Base-by-base conservation (phyloP, 2,888 invertebrate genomes). In the Aethes cnicana region DNA sequence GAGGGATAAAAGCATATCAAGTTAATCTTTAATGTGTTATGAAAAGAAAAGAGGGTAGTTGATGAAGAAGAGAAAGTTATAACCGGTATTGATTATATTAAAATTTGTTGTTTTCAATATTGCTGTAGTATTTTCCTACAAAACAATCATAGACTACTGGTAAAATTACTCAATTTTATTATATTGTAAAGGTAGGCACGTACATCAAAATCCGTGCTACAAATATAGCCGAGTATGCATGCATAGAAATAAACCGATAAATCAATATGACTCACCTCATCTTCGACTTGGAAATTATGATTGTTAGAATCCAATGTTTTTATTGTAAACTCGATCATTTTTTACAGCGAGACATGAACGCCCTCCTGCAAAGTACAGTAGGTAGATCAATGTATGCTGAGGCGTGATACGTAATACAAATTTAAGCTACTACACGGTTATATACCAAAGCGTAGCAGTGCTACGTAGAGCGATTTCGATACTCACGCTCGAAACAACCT, bases 251-350 rank as follows among this genome's bases (percentile, higher is more conserved):
- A 46, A 43, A 32, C 20, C 9, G 25, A 39, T 32, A 21, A 30
- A 44, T 50, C 43, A 50, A 37, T 43, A 44, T 44, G 54, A 91
- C 95, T 94, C 91, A 97, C 97, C 89, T 95, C 95, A 91, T 96
- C 95, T 56, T 95, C 94, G 50, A 96, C 94, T 43, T 92, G 91
- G 81, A 97, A 96, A 36, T 91, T 90, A 79, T 96, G 96, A 88
- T 96, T 96, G 77, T 93, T 94, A 25, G 96, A 95, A 91, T 97
- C 97, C 74, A 97, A 91, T 55, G 97, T 97, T 87, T 96, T 97
- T 65, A 97, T 95, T 63, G 95, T 97, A 68, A 97, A 91, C 68
- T 95, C 92, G 89, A 97, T 95, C 94, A 94, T 94, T 73, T 79
- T 91, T 64, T 47, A 54, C 57, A 67, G 59, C 64, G 68, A 67